Base-by-base conservation (phyloP, 1,140 invertebrate species). In the Zaprionus africanus region DNA sequence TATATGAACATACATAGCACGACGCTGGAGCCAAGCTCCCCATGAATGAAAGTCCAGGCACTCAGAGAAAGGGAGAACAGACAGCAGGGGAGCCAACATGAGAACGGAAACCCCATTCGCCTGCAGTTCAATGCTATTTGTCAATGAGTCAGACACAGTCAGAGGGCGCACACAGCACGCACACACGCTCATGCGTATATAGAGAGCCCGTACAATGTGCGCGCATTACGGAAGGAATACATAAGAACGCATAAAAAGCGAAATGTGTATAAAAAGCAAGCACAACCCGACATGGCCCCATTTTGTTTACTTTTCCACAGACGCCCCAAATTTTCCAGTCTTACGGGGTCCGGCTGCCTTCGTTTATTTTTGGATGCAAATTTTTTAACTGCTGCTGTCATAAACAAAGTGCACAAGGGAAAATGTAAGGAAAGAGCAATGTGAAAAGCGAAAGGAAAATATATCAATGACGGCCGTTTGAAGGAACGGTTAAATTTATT, bases 71-170 rank as follows among this genome's bases (percentile, higher is more conserved):
- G 49, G 28, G 56, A 68, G 19, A 38, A 11, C 0, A 34, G 31
- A 34, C 0, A 11, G 31, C 3, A 51, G 49, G 56, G 43, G 15
- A 60, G 46, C 38, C 38, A 41, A 41, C 38, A 34, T 46, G 41
- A 24, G 28, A 26, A 46, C 53, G 24, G 70, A 63, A 38, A 53
- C 9, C 9, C 68, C 43, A 75, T 65, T 65, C 46, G 76, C 65
- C 65, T 74, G 81, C 81, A 84, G 78, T 84, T 85, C 82, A 85
- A 84, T 81, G 82, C 78, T 84, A 75, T 85, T 84, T 84, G 82
- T 84, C 82, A 84, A 84, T 84, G 82, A 84, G 82, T 84, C 80
- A 82, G 79, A 56, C 60, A 66, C 58, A 59, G 24, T 11, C 58
- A 57, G 46, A 19, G 36, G 57, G 28, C 66, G 54, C 79, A 65